Base-by-base conservation (phyloP, 2,888 invertebrate genomes). In the Spilarctia lutea region DNA sequence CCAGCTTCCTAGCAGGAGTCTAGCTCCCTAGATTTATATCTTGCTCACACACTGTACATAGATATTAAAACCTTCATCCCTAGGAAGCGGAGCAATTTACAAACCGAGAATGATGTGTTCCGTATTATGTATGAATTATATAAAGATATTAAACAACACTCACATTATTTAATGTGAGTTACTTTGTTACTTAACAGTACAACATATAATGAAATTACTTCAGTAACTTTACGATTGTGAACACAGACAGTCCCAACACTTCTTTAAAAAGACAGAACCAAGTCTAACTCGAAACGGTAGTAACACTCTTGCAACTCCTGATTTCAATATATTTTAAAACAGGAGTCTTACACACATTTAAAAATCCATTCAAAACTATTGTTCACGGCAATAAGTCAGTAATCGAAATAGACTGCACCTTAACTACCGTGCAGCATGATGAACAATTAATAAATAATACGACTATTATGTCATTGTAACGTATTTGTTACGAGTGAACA, bases 391-490 rank as follows among this genome's bases (percentile, higher is more conserved):
- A 24, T 45, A 48, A 63, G 33, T n/a, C n/a, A 33, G 39, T 42
- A 27, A 71, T 65, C 56, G n/a, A 71, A 63, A 74, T 80, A 71
- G 67, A 27, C 42, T 74, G 48, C 68, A 74, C 75, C 69, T 68
- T 75, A 81, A 76, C 76, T 66, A 65, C 65, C 78, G 78, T 76
- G 78, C 75, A 73, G 72, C 63, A 80, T 85, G 83, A 86, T 85
- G 75, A 84, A 85, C 77, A 81, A 89, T 88, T 87, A 88, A 85
- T 89, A 83, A 71, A 80, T 86, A 85, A 86, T 87, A 86, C 83
- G 72, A 81, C 82, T 83, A 89, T 90, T 90, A 88, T 88, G 86
- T 89, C 88, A 89, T 86, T 81, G 82, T 78, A 81, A 79, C 83
- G 85, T 85, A 85, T 83, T 85, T 81, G 81, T 81, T 77, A 76